phyloP scores from a whole-genome alignment of 2,888 invertebrate species.

The Cepaea hortensis region DNA sequence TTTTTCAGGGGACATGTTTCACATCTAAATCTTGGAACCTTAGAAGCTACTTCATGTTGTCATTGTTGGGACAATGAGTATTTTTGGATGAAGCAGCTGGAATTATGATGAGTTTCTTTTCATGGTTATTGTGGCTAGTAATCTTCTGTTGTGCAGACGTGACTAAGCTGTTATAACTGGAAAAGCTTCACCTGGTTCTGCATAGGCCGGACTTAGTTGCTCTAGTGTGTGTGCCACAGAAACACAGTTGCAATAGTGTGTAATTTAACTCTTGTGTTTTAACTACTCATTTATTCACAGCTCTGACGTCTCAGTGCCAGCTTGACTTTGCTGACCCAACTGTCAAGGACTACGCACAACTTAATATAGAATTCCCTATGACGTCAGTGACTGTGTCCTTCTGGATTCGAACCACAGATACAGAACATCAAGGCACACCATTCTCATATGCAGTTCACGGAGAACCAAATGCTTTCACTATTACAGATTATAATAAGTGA shows the following conservation, averaged over 20 bases:
- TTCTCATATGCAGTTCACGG: slow-evolving; percentile 82
- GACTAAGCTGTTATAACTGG: too few species aligned
- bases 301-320: slow-evolving; percentile 78
- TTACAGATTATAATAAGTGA: slow-evolving; percentile 84
- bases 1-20: too few species aligned
- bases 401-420: slow-evolving; percentile 82
- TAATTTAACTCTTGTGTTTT: not conserved
- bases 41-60: too few species aligned
- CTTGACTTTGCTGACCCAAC: slow-evolving; percentile 80
- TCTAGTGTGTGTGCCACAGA: not conserved
- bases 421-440: slow-evolving; percentile 83
- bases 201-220: too few species aligned
- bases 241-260: not conserved
- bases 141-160: too few species aligned
- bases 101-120: too few species aligned
- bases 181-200: too few species aligned
- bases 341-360: slow-evolving; percentile 80
- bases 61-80: too few species aligned
- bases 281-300: slow-evolving; percentile 49
- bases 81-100: too few species aligned
- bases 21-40: too few species aligned
- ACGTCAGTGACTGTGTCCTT: slow-evolving; percentile 80
- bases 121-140: too few species aligned
- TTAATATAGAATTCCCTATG: slow-evolving; percentile 77
- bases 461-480: slow-evolving; percentile 82